These are phyloP conservation scores for Epicauta chinensis DNA, from an alignment of 1,140 invertebrate species.

Conservation along the genomic window DNA sequence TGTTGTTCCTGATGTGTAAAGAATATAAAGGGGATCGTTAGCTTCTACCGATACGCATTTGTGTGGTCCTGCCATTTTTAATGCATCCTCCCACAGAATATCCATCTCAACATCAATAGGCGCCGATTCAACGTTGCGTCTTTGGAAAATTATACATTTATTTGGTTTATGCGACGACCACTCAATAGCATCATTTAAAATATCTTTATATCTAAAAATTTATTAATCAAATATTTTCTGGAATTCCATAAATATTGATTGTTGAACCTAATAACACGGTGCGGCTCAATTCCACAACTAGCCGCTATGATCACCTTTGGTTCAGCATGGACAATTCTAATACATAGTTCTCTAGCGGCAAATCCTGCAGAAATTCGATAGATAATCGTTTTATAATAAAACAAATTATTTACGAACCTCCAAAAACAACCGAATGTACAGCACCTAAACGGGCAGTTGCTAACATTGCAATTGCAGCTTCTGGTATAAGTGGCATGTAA, in stretches of 20 bases:
- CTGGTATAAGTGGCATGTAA: slow-evolving; percentile 88
- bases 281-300: slow-evolving; percentile 84
- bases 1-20: slow-evolving; percentile 91
- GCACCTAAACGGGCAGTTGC: slow-evolving; percentile 77
- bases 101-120: slow-evolving; percentile 58
- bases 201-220: slow-evolving; percentile 70
- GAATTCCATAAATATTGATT: not conserved
- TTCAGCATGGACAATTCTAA: slow-evolving; percentile 78
- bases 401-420: too few relatives aligned
- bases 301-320: slow-evolving; percentile 85
- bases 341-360: slow-evolving; percentile 77
- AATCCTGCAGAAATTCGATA: slow-evolving; percentile 58
- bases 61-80: slow-evolving; percentile 57
- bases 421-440: slow-evolving; percentile 83
- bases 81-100: slow-evolving; percentile 68
- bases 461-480: slow-evolving; percentile 79
- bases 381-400: not conserved
- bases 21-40: slow-evolving; percentile 84
- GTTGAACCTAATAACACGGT: slow-evolving; percentile 66
- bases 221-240: slow-evolving; percentile 3
- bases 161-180: slow-evolving; percentile 62
- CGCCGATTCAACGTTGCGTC: slow-evolving; percentile 59
- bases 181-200: slow-evolving; percentile 78
- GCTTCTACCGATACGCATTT: slow-evolving; percentile 81
- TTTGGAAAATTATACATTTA: slow-evolving; percentile 75